These are phyloP conservation scores for Carduelis carduelis DNA, from an alignment of 2,797 vertebrate species.

Conservation along the genomic window DNA sequence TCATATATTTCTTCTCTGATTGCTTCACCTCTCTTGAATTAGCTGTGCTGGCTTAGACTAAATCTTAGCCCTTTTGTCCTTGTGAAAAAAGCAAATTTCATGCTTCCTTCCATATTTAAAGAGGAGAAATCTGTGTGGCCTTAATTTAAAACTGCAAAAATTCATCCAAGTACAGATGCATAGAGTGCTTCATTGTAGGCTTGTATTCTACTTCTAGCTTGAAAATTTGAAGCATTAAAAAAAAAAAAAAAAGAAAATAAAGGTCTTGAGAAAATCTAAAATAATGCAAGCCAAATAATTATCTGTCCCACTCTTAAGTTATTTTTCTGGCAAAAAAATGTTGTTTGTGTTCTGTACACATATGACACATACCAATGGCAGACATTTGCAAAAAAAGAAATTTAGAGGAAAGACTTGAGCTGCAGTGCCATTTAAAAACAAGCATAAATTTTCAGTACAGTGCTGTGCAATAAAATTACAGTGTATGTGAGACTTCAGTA, in stretches of 20 bases:
- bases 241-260: background rate
- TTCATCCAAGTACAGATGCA: background rate
- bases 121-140: background rate
- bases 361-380: accelerated
- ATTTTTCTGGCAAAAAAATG: background rate
- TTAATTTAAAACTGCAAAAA: background rate
- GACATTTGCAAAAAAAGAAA: background rate
- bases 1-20: background rate
- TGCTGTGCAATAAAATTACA: background rate
- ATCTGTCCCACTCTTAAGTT: background rate
- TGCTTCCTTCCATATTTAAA: background rate
- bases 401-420: background rate
- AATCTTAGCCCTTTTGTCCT: background rate
- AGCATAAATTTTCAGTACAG: background rate
- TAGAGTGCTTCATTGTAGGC: background rate
- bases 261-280: background rate
- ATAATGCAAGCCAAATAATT: background rate
- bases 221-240: background rate
- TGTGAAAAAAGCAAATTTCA: background rate
- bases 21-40: background rate
- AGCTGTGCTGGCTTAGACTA: background rate
- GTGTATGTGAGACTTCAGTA: background rate
- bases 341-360: background rate
- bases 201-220: background rate
- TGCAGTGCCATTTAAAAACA: background rate